Evolutionary conservation across 2,797 vertebrate genomes (phyloP).

Genomic region (Varecia variegata): DNA sequence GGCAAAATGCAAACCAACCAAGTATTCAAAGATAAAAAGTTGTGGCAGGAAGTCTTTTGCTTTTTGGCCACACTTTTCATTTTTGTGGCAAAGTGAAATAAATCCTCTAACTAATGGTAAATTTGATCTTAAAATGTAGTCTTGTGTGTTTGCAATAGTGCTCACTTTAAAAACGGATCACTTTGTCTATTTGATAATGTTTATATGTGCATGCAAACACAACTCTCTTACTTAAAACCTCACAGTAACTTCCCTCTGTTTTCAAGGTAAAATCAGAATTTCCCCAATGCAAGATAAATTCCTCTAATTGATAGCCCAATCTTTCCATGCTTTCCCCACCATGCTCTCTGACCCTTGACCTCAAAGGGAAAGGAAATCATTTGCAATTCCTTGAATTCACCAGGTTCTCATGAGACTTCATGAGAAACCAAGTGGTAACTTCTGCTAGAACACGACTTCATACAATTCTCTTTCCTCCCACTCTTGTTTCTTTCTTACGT

Average conservation of each 20-base stretch:
- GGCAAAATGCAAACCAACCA: constrained; percentile 26
- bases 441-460: background rate
- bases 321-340: background rate
- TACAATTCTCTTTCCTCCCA: background rate
- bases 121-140: background rate
- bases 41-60: background rate
- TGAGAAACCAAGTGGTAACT: background rate
- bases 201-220: background rate
- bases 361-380: background rate
- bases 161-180: background rate
- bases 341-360: background rate
- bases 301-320: background rate
- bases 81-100: background rate
- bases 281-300: background rate
- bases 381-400: background rate
- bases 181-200: background rate
- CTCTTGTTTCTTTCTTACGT: background rate
- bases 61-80: background rate
- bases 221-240: background rate
- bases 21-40: background rate
- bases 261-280: background rate
- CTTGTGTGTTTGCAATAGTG: background rate
- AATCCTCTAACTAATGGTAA: background rate
- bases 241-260: background rate
- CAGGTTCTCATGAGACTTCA: background rate